Conservation (phyloP, 2,113 vertebrate species). For the Anser cygnoides region DNA sequence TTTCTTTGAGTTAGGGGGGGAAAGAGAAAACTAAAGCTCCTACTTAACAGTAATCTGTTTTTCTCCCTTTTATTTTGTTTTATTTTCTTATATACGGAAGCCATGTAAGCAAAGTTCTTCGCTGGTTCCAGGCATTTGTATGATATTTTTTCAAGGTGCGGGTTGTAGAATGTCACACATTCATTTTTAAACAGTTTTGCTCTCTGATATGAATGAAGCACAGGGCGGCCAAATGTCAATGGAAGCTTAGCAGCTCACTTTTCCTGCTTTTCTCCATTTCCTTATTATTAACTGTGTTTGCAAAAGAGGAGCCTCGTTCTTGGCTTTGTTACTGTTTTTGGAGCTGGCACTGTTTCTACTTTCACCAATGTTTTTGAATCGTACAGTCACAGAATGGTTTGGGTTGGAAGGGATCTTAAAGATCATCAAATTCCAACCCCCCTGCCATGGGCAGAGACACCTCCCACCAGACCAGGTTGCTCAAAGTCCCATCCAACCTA, state of each 20-base stretch:
- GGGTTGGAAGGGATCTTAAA: no score
- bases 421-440: no score
- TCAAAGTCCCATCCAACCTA: no score
- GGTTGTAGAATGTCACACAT: constrained; percentile 78
- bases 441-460: no score
- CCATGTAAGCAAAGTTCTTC: constrained; percentile 42
- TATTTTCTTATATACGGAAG: constrained; percentile 60
- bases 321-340: background rate
- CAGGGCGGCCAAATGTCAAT: constrained; percentile 73
- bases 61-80: constrained; percentile 60
- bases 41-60: constrained; percentile 51
- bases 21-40: constrained; percentile 22
- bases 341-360: background rate
- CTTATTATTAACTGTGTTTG: constrained; percentile 13
- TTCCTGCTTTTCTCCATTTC: constrained; percentile 8
- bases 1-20: background rate
- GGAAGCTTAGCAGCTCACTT: constrained; percentile 56
- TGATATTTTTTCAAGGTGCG: constrained; percentile 70
- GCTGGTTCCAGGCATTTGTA: constrained; percentile 42
- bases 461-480: no score
- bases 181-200: constrained; percentile 78
- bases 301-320: constrained; percentile 39
- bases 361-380: background rate
- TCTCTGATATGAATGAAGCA: constrained; percentile 71
- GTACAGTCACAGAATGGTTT: no score